Evolutionary conservation across 1,140 invertebrate species (phyloP).

Genomic region (Drosophila dunni): DNA sequence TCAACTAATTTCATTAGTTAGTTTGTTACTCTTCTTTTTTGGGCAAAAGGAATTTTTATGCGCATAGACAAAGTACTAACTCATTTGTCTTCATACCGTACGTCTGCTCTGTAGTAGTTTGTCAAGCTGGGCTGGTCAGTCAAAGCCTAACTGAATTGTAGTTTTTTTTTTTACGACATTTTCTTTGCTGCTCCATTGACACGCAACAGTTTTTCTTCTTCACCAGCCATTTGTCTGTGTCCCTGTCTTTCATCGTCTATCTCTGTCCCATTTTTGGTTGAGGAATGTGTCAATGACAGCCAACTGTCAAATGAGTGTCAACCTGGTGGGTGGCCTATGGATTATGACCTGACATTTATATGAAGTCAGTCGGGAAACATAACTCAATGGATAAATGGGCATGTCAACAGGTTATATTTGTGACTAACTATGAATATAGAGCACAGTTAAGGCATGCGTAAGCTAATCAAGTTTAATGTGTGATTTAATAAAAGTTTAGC

Average conservation of each 20-base stretch:
- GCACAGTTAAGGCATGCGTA: no score
- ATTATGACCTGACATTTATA: conserved; percentile 47
- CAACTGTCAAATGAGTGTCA: conserved; percentile 61
- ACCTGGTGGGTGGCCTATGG: conserved; percentile 35
- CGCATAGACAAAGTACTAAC: conserved; percentile 1
- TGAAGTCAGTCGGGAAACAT: conserved; percentile 33
- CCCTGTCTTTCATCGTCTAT: neutral
- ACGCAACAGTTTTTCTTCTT: conserved; percentile 46
- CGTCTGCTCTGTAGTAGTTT: neutral
- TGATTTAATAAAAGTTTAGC: neutral
- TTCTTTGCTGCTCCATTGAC: conserved; percentile 11
- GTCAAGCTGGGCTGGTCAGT: conserved; percentile 25
- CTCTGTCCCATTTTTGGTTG: neutral
- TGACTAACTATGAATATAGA: neutral
- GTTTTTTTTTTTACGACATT: conserved; percentile 8
- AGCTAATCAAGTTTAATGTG: neutral
- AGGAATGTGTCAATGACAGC: conserved; percentile 52
- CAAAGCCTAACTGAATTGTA: conserved; percentile 9
- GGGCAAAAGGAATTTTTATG: neutral
- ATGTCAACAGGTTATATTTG: conserved; percentile 35
- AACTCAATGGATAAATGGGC: conserved; percentile 34
- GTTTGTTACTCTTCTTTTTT: neutral
- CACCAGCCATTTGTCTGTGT: neutral
- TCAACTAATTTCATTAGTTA: conserved; percentile 42
- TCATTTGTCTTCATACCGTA: conserved; percentile 26